Conservation (phyloP, 2,888 invertebrate species). For the Cremastinae sp. region DNA sequence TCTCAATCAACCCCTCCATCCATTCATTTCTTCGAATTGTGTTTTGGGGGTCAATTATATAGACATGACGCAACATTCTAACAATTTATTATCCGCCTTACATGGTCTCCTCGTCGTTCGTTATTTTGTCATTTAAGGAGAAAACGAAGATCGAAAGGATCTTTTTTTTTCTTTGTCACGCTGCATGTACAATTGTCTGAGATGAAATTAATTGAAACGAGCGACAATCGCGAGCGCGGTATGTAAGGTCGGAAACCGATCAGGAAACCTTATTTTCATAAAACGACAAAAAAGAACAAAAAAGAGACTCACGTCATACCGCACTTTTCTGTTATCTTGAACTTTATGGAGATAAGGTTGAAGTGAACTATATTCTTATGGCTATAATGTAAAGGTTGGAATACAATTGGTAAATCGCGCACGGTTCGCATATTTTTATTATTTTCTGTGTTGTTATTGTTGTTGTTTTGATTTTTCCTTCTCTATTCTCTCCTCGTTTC, state of each 20-base stretch:
- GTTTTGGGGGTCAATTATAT: conserved; percentile 68
- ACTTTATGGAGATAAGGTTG: conserved; percentile 72
- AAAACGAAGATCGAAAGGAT: conserved; percentile 9
- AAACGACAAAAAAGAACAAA: conserved; percentile 51
- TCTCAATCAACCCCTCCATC: conserved; percentile 60
- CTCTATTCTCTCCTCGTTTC: conserved; percentile 11
- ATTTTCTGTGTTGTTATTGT: conserved; percentile 1
- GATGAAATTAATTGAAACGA: conserved; percentile 53
- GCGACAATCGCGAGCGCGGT: conserved; percentile 60
- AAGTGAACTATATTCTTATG: conserved; percentile 68
- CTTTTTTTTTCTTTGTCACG: background rate
- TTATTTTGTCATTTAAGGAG: conserved; percentile 20
- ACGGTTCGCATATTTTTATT: conserved; percentile 15
- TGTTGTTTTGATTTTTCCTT: conserved; percentile 6
- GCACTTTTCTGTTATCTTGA: conserved; percentile 45
- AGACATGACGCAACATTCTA: conserved; percentile 72
- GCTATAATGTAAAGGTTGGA: conserved; percentile 78
- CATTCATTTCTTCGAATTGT: conserved; percentile 76
- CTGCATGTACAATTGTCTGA: conserved; percentile 19
- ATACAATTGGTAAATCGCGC: conserved; percentile 68
- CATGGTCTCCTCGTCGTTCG: conserved; percentile 64
- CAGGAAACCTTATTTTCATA: conserved; percentile 73
- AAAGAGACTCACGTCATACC: conserved; percentile 47
- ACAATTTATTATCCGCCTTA: conserved; percentile 76
- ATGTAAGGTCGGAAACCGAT: conserved; percentile 75